Evolutionary conservation across 2,797 vertebrate genomes (phyloP), one percentile per base, ranked within the genome.

Genomic region (Coreius guichenoti): DNA sequence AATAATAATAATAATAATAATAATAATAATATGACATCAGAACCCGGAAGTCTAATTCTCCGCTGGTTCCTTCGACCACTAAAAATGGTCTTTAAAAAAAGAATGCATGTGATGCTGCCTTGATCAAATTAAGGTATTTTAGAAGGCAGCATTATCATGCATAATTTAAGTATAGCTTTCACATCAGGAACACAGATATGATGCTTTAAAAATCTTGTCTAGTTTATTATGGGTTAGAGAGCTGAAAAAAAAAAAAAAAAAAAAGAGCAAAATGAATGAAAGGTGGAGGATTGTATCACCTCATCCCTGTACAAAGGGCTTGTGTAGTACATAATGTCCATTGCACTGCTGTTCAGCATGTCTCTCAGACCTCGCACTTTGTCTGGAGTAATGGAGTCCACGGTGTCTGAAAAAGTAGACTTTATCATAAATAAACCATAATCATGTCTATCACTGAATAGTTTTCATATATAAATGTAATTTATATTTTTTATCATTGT

Each of bases 271-370:
- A 80, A 51, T 31, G 2, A 74, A 74, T 51, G 45, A 47, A 58
- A 49, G 13, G 31, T 3, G 26, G 43, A n/a, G 12, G 33, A 49
- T 49, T 74, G 13, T 23, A 95, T 95, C 54, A 98, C 98, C 94
- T 99, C 98, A 68, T 99, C 97, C 91, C 98, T 96, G 91, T 99
- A 99, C 26, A 99, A 96, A 5, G 98, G 98, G 70, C 98, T 99
- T 23, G 97, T 98, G 74, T 99, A 99, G 91, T 99, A 99, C 98
- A 99, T 98, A 90, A 99, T 99, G 90, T 99, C 98, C 98, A 99
- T 99, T 4, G 98, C 98, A 0, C 98, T 99, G 93, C 98, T 98
- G 95, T 99, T 99, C 81, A 99, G 91, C 97, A 99, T 98, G 73
- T 99, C 98, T 91, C 98, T 94, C 49, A 99, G 93, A 9, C 98